These are phyloP conservation scores for Guaruba guarouba DNA, from an alignment of 2,113 vertebrate species.

Conservation along the genomic window DNA sequence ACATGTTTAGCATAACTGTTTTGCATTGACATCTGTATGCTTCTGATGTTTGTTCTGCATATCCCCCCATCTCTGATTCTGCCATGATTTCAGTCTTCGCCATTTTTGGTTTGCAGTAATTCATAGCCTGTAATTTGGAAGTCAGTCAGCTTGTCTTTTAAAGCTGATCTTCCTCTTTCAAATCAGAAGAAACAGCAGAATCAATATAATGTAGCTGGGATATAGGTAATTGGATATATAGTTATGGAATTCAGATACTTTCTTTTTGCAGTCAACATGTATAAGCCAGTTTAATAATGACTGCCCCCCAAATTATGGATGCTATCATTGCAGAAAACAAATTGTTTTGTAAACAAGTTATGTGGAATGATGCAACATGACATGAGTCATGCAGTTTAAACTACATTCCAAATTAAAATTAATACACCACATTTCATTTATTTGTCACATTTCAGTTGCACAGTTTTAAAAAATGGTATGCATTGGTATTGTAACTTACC, in stretches of 20 bases:
- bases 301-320: not conserved
- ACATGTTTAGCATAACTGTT: not conserved
- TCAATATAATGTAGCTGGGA: not conserved
- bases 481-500: not conserved
- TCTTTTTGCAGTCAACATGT: not conserved
- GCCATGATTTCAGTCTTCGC: not conserved
- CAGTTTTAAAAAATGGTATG: not conserved
- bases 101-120: not conserved
- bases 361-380: not conserved
- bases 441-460: not conserved
- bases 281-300: not conserved
- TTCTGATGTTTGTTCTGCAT: not conserved
- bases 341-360: not conserved
- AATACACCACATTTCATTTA: not conserved
- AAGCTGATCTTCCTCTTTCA: conserved; percentile 42
- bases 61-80: not conserved
- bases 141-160: conserved; percentile 41
- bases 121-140: conserved; percentile 24
- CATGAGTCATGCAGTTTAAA: not conserved
- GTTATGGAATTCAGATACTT: not conserved
- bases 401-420: not conserved
- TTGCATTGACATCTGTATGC: not conserved
- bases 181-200: conserved; percentile 20
- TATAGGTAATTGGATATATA: not conserved
- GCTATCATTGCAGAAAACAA: not conserved